A percentile compares a stretch with the other conserved stretches of the same genome.
These are phyloP conservation scores for Zophobas morio DNA, from an alignment of 1,140 invertebrate genomes.

Conservation along the genomic window DNA sequence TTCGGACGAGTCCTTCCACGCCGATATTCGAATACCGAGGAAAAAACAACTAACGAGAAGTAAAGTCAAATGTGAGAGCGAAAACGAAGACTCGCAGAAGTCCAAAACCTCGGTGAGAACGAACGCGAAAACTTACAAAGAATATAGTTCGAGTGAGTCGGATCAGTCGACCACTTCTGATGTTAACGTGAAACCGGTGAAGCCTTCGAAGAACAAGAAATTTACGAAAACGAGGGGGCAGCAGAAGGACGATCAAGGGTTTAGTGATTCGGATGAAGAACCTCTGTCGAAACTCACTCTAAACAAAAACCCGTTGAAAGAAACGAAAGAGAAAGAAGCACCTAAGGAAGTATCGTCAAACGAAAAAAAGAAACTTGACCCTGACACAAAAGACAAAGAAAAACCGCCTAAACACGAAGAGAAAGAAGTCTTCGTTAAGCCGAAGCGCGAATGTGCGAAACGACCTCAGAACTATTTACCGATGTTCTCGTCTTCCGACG, in stretches of 20 bases:
- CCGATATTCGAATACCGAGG: constrained; percentile 55
- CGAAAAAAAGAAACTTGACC: neutral
- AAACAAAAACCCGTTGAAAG: constrained; percentile 37
- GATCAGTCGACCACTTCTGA: constrained; percentile 60
- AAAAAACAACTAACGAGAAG: constrained; percentile 60
- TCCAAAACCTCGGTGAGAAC: constrained; percentile 24
- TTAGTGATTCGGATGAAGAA: constrained; percentile 75
- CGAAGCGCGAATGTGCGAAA: constrained; percentile 65
- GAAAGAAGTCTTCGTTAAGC: constrained; percentile 54
- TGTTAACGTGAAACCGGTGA: constrained; percentile 54
- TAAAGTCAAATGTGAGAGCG: constrained; percentile 28
- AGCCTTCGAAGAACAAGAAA: constrained; percentile 54
- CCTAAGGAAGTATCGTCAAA: constrained; percentile 10
- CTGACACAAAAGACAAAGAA: constrained; percentile 43
- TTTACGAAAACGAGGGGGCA: constrained; percentile 50
- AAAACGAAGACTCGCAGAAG: constrained; percentile 12
- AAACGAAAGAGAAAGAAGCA: constrained; percentile 31
- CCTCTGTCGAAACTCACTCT: constrained; percentile 70
- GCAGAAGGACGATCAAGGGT: constrained; percentile 61
- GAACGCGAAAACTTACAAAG: constrained; percentile 28
- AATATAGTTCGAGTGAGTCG: constrained; percentile 52
- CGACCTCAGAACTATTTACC: constrained; percentile 65
- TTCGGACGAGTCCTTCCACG: constrained; percentile 59
- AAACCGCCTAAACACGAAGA: constrained; percentile 57
- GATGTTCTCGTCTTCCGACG: constrained; percentile 64